Evolutionary conservation across 2,113 vertebrate genomes (phyloP).

Genomic region (Brachirus orientalis): DNA sequence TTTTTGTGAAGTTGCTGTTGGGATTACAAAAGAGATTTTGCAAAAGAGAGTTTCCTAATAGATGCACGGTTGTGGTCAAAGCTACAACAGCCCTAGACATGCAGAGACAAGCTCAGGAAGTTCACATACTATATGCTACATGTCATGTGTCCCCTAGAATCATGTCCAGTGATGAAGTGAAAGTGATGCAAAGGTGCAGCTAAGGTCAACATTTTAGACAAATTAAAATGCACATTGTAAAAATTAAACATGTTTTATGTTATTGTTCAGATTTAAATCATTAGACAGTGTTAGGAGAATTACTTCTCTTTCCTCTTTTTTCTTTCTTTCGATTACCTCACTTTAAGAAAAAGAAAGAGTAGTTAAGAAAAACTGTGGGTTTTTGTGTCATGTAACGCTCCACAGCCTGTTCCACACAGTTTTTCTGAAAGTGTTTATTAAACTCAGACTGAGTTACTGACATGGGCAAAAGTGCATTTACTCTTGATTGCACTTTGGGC

Average conservation of each 20-base stretch:
- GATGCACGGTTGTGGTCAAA: neutral
- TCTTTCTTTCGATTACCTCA: no score
- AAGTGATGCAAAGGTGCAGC: neutral
- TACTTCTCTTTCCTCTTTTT: neutral
- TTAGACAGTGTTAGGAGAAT: neutral
- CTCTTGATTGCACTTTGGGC: no score
- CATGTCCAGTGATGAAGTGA: neutral
- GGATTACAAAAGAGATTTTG: slow-evolving; percentile 37
- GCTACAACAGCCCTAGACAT: neutral
- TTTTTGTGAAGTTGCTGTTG: neutral
- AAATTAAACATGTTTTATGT: neutral
- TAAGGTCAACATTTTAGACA: no score
- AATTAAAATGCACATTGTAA: no score
- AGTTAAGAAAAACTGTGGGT: slow-evolving; percentile 2
- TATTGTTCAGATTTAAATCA: no score
- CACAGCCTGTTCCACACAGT: neutral
- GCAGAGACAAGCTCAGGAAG: neutral
- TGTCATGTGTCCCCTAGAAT: neutral
- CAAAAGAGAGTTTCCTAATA: slow-evolving; percentile 38
- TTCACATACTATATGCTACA: neutral
- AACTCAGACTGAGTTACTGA: no score
- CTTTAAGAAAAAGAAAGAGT: no score
- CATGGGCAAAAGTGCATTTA: no score
- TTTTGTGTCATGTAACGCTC: neutral
- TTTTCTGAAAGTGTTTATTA: no score